These are phyloP conservation scores for Acanthornis magna DNA, from an alignment of 2,797 vertebrate species.

Conservation along the genomic window DNA sequence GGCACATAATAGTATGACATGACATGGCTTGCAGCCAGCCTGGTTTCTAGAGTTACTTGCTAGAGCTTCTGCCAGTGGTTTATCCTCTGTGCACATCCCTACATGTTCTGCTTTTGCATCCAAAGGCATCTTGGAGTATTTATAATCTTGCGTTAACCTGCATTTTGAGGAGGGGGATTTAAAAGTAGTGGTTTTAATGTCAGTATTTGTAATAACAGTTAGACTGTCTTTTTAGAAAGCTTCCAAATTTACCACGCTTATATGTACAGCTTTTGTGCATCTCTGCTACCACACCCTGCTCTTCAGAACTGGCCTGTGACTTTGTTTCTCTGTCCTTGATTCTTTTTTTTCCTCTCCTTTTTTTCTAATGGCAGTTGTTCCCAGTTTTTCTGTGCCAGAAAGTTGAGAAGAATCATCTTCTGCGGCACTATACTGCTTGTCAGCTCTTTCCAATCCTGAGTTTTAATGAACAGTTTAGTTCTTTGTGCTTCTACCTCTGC, in stretches of 20 bases:
- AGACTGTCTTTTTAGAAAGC: background rate
- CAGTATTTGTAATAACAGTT: background rate
- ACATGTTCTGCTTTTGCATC: background rate
- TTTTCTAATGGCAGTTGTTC: background rate
- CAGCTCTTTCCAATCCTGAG: conserved; percentile 40
- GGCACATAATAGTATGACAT: background rate
- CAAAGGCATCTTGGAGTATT: background rate
- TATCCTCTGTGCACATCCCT: background rate
- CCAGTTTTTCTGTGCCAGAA: background rate
- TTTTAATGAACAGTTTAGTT: conserved; percentile 53
- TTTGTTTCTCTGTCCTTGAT: conserved; percentile 39
- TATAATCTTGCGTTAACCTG: background rate
- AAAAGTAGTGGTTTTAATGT: background rate
- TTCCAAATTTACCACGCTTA: background rate
- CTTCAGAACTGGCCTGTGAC: background rate
- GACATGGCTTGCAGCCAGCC: background rate
- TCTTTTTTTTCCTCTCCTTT: background rate
- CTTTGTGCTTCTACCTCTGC: conserved; percentile 11
- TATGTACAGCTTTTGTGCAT: background rate
- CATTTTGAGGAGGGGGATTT: background rate
- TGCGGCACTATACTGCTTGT: background rate
- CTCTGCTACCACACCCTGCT: background rate
- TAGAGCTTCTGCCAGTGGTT: background rate
- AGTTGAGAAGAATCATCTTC: conserved; percentile 41
- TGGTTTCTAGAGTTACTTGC: background rate